Base-by-base conservation (phyloP, 2,888 invertebrate genomes). In the Tachystola acroxantha region DNA sequence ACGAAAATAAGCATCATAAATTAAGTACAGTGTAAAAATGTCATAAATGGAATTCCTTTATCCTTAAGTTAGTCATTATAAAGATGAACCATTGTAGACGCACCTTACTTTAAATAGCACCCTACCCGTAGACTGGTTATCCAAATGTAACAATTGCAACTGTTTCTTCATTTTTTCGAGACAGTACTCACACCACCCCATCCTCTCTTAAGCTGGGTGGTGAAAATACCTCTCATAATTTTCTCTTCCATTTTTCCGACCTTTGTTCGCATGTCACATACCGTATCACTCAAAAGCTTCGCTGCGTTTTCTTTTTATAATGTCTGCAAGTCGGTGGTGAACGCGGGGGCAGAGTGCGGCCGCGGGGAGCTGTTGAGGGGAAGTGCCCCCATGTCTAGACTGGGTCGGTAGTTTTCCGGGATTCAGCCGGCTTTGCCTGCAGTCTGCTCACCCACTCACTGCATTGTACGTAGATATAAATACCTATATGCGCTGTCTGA, bases 331-430 rank as follows among this genome's bases (percentile, higher is more conserved):
- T 69, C 53, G 64, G 60, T 64, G 70, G 67, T 80, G 82, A 82
- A 84, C 82, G 77, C 81, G 64, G 48, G 65, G 64, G 78, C 73
- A 67, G 50, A 64, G 64, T 56, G 55, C 53, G 50, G 50, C 38
- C 56, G 48, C 47, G 55, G 48, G 47, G 55, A 45, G 53, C 53
- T 24, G 49, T 46, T 4, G 64, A 67, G 78, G 82, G 79, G 80
- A 77, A 75, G 67, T 81, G 84, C 85, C 86, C 80, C 85, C 86
- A 79, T 68, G 87, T 87, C 88, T 87, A 87, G 87, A 88, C 87
- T 87, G 87, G 87, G 88, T 88, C 86, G 87, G 84, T 85, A 87
- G 88, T 86, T 86, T 84, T 87, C 87, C 86, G 78, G 85, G 85
- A 82, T 86, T 82, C 85, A 81, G 78, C 62, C 75, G 71, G 75